Evolutionary conservation across 2,888 invertebrate species (phyloP), one percentile per base, ranked within the genome.

Genomic region (Ochropleura plecta): DNA sequence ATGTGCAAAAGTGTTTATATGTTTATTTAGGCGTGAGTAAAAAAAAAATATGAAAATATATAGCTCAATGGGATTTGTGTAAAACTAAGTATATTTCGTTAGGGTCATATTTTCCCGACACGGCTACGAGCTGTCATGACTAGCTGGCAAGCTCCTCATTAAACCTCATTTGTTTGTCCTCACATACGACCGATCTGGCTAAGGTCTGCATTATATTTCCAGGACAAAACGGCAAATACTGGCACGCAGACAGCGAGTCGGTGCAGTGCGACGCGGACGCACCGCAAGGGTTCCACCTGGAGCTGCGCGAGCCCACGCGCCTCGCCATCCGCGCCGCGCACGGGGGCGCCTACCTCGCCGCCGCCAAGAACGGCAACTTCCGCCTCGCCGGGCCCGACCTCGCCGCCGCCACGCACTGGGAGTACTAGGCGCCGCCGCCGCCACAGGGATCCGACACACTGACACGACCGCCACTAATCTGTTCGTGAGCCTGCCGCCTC

Each of bases 151-250:
- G 12, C 20, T 55, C 8, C 30, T 55, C 20, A 55, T 20, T 20
- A 2, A 51, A 42, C 6, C 16, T n/a, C 10, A 57, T 57, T 30
- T 30, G 6, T 10, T 0, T 5, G 55, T 55, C 2, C 20, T 55
- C 12, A 55, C 20, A 20, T 16, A 16, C 1, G 20, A 30, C 16
- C 59, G 16, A 59, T 8, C 30, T 16, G 16, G 16, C 48, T 46
- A 57, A 10, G 20, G 14, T 16, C 1, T 14, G 3, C 12, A 42
- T 18, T 62, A 4, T 1, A 18, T 30, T 73, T 95, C 30, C 95
- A 99, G 99, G 99, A 86, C 98, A 98, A 93, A 99, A 98, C 95
- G 98, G 98, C 90, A 99, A 99, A 93, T 99, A 99, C 96, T 99
- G 99, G 99, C 98, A 98, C 93, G 98, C 98, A 72, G 98, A 98